Evolutionary conservation across 2,888 invertebrate species (phyloP).

Genomic region (Oscheius sp.): DNA sequence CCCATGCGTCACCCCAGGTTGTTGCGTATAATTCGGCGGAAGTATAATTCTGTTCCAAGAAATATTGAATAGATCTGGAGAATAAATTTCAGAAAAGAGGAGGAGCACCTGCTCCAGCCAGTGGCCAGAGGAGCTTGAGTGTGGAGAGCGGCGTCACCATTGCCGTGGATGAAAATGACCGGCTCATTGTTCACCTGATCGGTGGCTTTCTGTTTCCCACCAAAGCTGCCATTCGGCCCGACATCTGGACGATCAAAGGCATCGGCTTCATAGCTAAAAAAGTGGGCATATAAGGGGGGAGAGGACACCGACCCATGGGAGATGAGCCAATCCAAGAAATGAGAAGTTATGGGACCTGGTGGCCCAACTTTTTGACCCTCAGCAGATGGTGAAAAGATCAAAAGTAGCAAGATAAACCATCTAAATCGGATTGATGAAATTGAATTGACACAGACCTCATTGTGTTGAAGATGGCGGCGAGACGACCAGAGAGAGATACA

Average conservation of each 20-base stretch:
- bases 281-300: background rate
- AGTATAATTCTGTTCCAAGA: constrained; percentile 72
- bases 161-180: constrained; percentile 71
- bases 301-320: constrained; percentile 62
- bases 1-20: constrained; percentile 70
- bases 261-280: constrained; percentile 59
- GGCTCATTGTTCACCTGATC: constrained; percentile 64
- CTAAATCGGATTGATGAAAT: background rate
- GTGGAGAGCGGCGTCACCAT: constrained; percentile 70
- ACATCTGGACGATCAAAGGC: constrained; percentile 71
- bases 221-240: constrained; percentile 71
- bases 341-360: constrained; percentile 68
- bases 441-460: constrained; percentile 11
- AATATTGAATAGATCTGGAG: constrained; percentile 65
- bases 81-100: background rate
- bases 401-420: constrained; percentile 2
- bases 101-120: constrained; percentile 47
- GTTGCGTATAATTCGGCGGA: constrained; percentile 70
- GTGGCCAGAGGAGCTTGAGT: constrained; percentile 65
- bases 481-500: background rate
- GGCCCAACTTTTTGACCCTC: constrained; percentile 54
- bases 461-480: background rate
- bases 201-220: constrained; percentile 61
- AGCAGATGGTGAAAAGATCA: constrained; percentile 1
- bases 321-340: constrained; percentile 71